Conservation (phyloP, 2,113 vertebrate species). For the Mobula hypostoma region DNA sequence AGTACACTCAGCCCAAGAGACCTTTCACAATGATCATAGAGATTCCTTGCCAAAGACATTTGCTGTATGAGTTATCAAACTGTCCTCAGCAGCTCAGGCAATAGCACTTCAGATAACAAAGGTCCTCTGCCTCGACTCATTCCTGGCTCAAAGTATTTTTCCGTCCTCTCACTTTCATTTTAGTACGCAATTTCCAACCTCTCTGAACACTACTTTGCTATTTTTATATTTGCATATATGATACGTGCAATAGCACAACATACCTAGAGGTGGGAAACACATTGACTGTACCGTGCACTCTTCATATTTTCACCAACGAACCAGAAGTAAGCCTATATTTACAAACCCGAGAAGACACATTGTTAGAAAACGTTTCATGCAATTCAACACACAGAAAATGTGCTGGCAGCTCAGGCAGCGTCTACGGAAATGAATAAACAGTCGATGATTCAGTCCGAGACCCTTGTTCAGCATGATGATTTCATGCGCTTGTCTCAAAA, state of each 20-base stretch:
- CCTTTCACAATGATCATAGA: background rate
- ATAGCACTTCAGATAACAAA: no score
- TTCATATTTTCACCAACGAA: background rate
- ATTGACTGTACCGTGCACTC: no score
- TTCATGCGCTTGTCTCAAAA: no score
- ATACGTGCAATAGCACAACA: background rate
- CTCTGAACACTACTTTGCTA: background rate
- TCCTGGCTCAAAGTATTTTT: background rate
- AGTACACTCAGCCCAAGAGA: background rate
- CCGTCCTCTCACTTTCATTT: background rate
- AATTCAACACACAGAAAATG: no score
- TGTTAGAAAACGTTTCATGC: background rate
- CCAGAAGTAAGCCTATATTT: background rate
- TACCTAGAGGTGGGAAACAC: background rate
- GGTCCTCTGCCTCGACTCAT: background rate
- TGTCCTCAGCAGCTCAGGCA: background rate
- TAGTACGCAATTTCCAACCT: background rate
- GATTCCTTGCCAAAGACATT: background rate
- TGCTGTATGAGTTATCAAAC: conserved; percentile 6
- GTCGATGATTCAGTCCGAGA: no score
- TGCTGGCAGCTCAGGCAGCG: no score
- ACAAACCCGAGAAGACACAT: background rate
- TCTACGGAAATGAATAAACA: no score
- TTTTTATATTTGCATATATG: background rate
- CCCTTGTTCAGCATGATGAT: no score